Evolutionary conservation across 1,140 invertebrate genomes (phyloP).

Genomic region (Trissolcus basalis): DNA sequence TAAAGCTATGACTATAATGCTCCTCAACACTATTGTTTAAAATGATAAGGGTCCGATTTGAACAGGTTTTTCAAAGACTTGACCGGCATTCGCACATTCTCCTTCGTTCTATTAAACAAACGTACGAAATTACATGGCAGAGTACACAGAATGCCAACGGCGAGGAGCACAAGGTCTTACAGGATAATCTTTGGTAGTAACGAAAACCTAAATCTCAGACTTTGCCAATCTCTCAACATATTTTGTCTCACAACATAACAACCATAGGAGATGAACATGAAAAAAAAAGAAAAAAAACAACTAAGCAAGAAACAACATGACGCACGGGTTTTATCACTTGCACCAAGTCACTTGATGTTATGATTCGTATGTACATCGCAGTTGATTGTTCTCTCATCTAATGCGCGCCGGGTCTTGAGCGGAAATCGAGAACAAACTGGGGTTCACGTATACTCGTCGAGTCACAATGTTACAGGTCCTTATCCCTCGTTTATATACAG

Average conservation of each 20-base stretch:
- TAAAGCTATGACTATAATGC: conserved; percentile 71
- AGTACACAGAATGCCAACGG: too few relatives aligned
- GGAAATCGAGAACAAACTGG: conserved; percentile 20
- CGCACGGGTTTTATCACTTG: conserved; percentile 42
- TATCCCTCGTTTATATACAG: conserved; percentile 42
- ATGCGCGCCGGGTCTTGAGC: not conserved
- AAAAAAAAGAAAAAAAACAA: conserved; percentile 40
- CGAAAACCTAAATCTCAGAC: not conserved
- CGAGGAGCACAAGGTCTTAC: not conserved
- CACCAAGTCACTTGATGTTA: conserved; percentile 38
- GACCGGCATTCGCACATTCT: too few relatives aligned
- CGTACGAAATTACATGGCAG: not conserved
- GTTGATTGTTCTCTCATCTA: conserved; percentile 33
- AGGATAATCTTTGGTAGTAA: conserved; percentile 2
- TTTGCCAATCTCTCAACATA: not conserved
- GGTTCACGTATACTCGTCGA: conserved; percentile 38
- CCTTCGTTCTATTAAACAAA: too few relatives aligned
- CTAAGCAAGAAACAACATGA: conserved; percentile 43
- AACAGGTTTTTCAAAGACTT: conserved; percentile 3
- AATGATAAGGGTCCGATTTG: not conserved
- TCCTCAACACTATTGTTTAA: conserved; percentile 43
- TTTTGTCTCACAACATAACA: conserved; percentile 31
- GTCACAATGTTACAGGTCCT: conserved; percentile 37
- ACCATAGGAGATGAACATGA: too few relatives aligned
- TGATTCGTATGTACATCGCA: conserved; percentile 43